A percentile compares a stretch with the other conserved stretches of the same genome.
These are phyloP conservation scores for Champsocephalus esox DNA, from an alignment of 2,797 vertebrate species.

Conservation along the genomic window DNA sequence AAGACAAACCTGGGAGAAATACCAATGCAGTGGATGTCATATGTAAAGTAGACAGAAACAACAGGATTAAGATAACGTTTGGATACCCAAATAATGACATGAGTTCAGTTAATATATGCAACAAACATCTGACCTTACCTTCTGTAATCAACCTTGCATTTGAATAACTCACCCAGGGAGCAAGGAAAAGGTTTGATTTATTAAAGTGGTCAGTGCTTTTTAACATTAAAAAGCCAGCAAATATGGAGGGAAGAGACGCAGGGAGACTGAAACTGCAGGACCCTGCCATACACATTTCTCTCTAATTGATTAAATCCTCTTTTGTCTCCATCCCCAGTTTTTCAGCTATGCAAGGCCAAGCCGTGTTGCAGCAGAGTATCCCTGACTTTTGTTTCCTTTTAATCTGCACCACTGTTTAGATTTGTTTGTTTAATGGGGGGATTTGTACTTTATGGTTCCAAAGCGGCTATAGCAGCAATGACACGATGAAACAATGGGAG, in stretches of 20 bases:
- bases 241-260: conserved; percentile 48
- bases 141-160: conserved; percentile 32
- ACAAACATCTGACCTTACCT: conserved; percentile 2
- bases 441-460: conserved; percentile 18
- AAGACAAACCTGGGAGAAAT: too few species aligned
- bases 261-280: conserved; percentile 56
- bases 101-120: background rate
- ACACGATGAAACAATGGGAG: conserved; percentile 9
- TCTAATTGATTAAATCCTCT: conserved; percentile 72
- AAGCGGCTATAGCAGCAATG: background rate
- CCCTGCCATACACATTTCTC: conserved; percentile 61
- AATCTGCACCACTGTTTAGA: conserved; percentile 40
- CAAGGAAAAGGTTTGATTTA: conserved; percentile 57
- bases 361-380: conserved; percentile 40
- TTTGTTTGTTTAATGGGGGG: conserved; percentile 21
- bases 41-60: too few species aligned
- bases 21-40: too few species aligned
- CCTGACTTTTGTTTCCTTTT: conserved; percentile 48
- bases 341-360: conserved; percentile 46
- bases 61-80: too few species aligned
- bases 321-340: conserved; percentile 58
- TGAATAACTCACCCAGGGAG: conserved; percentile 22
- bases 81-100: too few species aligned
- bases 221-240: conserved; percentile 64
- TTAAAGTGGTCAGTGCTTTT: conserved; percentile 60